Percentiles rank a stretch among this genome's conserved stretches.
phyloP scores from a whole-genome alignment of 2,113 vertebrate genomes.

The Gopherus flavomarginatus region DNA sequence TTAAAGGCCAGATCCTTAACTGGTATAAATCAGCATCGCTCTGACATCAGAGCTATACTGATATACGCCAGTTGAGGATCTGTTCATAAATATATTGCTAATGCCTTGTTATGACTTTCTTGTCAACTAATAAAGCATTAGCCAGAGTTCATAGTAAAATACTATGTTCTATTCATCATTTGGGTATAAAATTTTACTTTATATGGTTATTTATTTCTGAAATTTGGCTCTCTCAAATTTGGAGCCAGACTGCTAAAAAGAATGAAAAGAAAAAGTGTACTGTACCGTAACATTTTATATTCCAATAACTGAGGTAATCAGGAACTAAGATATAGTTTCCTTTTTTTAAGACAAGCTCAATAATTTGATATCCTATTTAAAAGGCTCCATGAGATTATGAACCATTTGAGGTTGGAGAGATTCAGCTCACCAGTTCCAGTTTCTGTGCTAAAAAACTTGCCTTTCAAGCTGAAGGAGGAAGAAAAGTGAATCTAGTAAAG shows the following conservation, averaged over 20 bases:
- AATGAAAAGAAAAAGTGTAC: not conserved
- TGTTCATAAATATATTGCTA: not conserved
- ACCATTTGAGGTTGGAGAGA: not conserved
- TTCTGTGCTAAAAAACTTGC: not conserved
- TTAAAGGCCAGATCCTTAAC: not conserved
- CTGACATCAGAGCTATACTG: not conserved
- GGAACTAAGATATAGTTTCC: not conserved
- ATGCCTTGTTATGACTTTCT: not conserved
- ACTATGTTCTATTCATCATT: not conserved
- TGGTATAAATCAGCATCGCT: not conserved
- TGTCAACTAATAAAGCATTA: not conserved
- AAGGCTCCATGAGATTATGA: not conserved
- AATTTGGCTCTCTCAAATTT: not conserved
- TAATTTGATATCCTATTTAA: not conserved
- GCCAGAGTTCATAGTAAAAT: not conserved
- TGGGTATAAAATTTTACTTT: not conserved
- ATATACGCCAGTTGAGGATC: not conserved
- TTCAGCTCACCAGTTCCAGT: not conserved
- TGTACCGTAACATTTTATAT: not conserved
- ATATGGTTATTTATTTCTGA: not conserved
- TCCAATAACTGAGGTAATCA: not conserved
- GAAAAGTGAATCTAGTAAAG: not conserved
- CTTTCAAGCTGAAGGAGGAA: not conserved
- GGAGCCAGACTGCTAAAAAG: not conserved
- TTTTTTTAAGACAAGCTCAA: not conserved